These are phyloP conservation scores for Podarcis cretensis DNA, from an alignment of 2,113 vertebrate genomes.

Conservation along the genomic window DNA sequence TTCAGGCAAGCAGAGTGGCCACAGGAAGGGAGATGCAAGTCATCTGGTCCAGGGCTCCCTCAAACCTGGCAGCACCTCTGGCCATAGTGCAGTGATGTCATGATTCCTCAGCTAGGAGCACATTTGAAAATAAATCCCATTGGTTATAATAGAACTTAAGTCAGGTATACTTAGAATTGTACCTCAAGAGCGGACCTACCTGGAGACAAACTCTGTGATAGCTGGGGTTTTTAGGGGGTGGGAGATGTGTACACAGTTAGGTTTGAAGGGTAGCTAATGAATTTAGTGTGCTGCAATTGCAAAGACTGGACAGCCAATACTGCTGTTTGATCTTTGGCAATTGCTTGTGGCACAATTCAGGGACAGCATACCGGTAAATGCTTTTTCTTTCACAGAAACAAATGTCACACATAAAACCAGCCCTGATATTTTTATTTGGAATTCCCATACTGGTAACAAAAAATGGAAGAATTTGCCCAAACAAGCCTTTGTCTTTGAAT, in stretches of 20 bases:
- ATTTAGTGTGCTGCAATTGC: not conserved
- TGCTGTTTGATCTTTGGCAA: not conserved
- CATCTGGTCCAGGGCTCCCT: too few species aligned
- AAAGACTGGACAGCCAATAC: not conserved
- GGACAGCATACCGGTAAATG: not conserved
- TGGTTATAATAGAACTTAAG: not conserved
- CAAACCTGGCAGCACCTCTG: not conserved
- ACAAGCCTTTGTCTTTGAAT: slow-evolving; percentile 9
- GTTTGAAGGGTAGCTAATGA: not conserved
- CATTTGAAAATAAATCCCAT: too few species aligned
- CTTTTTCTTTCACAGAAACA: not conserved
- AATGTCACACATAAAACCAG: not conserved
- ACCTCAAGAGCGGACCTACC: not conserved
- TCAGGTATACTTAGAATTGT: not conserved
- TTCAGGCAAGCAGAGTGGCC: too few species aligned
- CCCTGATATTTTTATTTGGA: not conserved
- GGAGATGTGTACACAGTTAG: not conserved
- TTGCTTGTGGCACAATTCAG: not conserved
- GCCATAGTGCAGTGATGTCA: not conserved
- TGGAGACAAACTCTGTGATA: not conserved
- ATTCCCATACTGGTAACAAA: slow-evolving; percentile 29
- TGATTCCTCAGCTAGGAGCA: not conserved
- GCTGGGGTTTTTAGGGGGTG: not conserved
- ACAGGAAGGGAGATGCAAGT: too few species aligned
- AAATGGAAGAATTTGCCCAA: slow-evolving; percentile 16